Evolutionary conservation across 2,797 vertebrate genomes (phyloP), one percentile per base, ranked within the genome.

Genomic region (Argentina silus): DNA sequence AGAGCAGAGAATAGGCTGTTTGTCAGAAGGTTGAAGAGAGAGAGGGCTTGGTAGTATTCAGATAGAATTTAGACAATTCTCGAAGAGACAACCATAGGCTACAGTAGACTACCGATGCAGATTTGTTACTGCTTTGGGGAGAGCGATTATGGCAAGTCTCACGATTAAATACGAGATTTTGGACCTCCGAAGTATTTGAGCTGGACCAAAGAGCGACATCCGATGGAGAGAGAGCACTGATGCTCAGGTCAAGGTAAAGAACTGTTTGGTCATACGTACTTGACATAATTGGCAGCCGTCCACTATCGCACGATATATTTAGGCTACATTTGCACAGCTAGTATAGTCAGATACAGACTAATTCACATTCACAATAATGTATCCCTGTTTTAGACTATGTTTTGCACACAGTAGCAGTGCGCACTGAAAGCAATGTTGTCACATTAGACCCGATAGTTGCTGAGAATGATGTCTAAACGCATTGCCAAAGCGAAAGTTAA

Each of bases 141-240:
- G 81, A 80, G 15, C 15, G 44, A 36, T 3, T 74, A 21, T 1
- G 76, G 19, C 7, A 88, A 91, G 68, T 93, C 91, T 93, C 94
- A 90, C 93, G 92, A 91, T 91, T 86, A 87, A 88, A 81, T 79
- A 83, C 90, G 92, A 90, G 88, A 92, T 85, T 89, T 90, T 76
- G 71, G 53, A 74, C 63, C 71, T 81, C 85, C 75, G 77, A 83
- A 87, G 83, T 85, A 84, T 84, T 84, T 80, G 81, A 83, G 77
- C 81, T 27, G 48, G 87, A 77, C 70, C 70, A 80, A 83, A 92
- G 85, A 91, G 91, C 90, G 89, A 86, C 92, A 89, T 89, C 91
- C 84, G 84, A 87, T 76, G 89, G 80, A 77, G 51, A 63, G 82
- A 75, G 83, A 75, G 69, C 84, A 23, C 76, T 78, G 84, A 75